Evolutionary conservation across 2,888 invertebrate species (phyloP).

Genomic region (Clunio marinus): DNA sequence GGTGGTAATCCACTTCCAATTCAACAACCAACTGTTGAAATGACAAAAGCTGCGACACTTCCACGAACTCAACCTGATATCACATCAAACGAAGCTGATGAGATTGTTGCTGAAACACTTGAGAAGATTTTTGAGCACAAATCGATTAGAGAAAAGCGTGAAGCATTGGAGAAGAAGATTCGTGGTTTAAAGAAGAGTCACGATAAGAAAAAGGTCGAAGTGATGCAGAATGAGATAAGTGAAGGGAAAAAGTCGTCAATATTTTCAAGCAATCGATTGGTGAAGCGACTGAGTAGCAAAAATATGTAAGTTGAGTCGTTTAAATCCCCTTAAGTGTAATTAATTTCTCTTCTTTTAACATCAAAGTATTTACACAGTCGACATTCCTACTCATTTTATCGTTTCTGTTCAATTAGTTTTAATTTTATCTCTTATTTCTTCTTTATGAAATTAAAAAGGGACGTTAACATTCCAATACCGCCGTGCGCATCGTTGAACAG

Average conservation of each 20-base stretch:
- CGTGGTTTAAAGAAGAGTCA: slow-evolving; percentile 76
- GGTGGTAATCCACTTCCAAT: slow-evolving; percentile 42
- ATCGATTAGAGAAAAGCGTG: slow-evolving; percentile 72
- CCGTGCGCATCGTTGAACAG: slow-evolving; percentile 53
- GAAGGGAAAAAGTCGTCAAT: slow-evolving; percentile 67
- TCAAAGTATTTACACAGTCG: no score
- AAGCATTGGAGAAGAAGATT: slow-evolving; percentile 82
- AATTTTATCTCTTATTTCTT: no score
- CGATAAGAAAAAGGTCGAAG: slow-evolving; percentile 68
- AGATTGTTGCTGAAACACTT: slow-evolving; percentile 68
- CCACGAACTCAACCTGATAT: slow-evolving; percentile 48
- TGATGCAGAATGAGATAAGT: slow-evolving; percentile 57
- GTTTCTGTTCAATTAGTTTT: neutral
- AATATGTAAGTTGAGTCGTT: slow-evolving; percentile 61
- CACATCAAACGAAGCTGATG: slow-evolving; percentile 48
- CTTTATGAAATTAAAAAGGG: no score
- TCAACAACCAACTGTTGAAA: slow-evolving; percentile 43
- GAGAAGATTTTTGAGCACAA: slow-evolving; percentile 78
- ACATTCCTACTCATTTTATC: no score
- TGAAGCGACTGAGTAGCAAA: slow-evolving; percentile 71
- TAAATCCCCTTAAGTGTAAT: neutral
- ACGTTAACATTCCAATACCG: slow-evolving; percentile 49
- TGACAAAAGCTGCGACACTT: slow-evolving; percentile 43
- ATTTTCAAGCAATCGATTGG: slow-evolving; percentile 67
- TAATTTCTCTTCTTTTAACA: no score